Percentiles rank a stretch among this genome's conserved stretches.
phyloP scores from a whole-genome alignment of 2,113 vertebrate genomes.

The Pelecanus crispus region DNA sequence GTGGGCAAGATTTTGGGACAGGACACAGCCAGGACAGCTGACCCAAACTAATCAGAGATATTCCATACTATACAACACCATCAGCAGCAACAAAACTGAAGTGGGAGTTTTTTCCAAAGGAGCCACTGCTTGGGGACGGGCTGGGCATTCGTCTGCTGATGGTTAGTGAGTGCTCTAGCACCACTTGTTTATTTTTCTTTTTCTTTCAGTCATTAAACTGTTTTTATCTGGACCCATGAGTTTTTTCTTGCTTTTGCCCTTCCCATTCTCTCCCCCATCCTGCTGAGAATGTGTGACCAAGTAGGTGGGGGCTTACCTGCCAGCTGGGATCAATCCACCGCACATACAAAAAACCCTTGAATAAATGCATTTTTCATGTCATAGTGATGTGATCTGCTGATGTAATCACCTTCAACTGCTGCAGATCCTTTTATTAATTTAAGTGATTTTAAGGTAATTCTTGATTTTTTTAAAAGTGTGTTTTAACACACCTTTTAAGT shows the following conservation, averaged over 20 bases:
- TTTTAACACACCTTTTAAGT: background rate
- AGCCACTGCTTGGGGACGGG: background rate
- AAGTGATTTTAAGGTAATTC: background rate
- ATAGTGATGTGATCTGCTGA: background rate
- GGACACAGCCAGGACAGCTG: background rate
- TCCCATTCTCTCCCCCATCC: background rate
- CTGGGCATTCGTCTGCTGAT: background rate
- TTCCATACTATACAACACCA: background rate
- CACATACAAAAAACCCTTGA: background rate
- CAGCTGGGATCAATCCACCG: background rate
- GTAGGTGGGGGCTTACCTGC: background rate
- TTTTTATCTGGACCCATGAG: background rate
- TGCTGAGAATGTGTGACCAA: background rate
- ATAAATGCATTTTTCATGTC: background rate
- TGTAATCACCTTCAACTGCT: background rate
- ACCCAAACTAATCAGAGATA: background rate
- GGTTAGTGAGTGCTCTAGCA: background rate
- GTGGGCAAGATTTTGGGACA: background rate
- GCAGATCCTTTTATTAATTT: background rate
- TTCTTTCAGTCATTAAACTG: background rate
- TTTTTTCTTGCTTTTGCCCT: background rate
- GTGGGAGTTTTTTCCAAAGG: background rate
- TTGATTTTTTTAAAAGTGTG: background rate
- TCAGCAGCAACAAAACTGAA: background rate
- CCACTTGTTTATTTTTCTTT: background rate